Percentiles rank a stretch among this genome's conserved stretches.
These are phyloP conservation scores for Catostylus mosaicus DNA, from an alignment of 30 jellyfish, hydroid and myxozoan genomes.

Conservation along the genomic window DNA sequence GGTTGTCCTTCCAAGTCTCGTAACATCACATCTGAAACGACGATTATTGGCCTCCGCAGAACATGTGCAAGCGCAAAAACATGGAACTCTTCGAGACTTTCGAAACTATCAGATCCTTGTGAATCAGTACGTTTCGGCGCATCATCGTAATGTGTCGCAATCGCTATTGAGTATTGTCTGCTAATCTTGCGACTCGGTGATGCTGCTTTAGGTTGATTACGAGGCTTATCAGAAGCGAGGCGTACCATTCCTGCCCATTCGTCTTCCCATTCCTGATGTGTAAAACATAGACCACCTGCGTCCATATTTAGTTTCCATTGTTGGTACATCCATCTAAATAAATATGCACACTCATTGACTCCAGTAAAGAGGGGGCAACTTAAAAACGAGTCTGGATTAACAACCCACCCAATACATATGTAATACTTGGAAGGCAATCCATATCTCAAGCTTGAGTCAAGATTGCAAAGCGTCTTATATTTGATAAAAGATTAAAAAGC, in stretches of 20 bases:
- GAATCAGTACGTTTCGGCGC: constrained; percentile 26
- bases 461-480: too few species aligned
- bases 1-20: constrained; percentile 82
- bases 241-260: constrained; percentile 89
- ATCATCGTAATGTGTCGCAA: constrained; percentile 3
- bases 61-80: constrained; percentile 86
- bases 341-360: neutral
- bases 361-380: too few species aligned
- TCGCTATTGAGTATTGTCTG: constrained; percentile 69
- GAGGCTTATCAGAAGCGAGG: constrained; percentile 81
- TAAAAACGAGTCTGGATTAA: too few species aligned
- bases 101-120: constrained; percentile 63
- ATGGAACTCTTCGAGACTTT: constrained; percentile 90
- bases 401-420: too few species aligned
- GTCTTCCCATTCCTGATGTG: constrained; percentile 77
- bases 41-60: constrained; percentile 87
- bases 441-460: too few species aligned
- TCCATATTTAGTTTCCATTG: constrained; percentile 88
- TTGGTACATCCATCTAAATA: constrained; percentile 81
- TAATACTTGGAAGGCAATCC: too few species aligned
- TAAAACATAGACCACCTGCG: constrained; percentile 85
- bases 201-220: constrained; percentile 22
- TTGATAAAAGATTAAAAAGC: too few species aligned
- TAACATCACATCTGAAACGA: constrained; percentile 82
- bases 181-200: constrained; percentile 73